Conservation (phyloP, 2,797 vertebrate species). For the Sparus aurata region DNA sequence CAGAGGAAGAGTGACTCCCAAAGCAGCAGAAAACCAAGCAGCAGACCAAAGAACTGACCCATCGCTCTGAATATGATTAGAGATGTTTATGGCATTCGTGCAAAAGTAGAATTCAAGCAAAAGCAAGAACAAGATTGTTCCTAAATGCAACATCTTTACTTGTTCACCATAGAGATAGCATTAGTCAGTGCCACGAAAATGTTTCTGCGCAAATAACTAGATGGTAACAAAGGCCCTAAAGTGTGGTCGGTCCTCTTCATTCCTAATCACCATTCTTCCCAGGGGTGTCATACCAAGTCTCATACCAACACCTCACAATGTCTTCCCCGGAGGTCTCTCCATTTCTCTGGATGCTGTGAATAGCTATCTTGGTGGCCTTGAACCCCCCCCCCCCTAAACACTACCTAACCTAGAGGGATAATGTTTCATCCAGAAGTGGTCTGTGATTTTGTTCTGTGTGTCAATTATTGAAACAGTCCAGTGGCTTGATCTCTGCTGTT, state of each 20-base stretch:
- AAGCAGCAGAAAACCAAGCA: too few species aligned
- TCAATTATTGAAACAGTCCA: constrained; percentile 58
- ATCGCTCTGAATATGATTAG: neutral
- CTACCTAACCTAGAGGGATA: constrained; percentile 72
- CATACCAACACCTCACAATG: constrained; percentile 80
- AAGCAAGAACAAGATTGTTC: neutral
- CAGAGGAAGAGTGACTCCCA: too few species aligned
- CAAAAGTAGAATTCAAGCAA: neutral
- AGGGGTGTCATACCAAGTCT: constrained; percentile 71
- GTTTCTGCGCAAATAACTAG: constrained; percentile 22
- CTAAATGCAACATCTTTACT: neutral
- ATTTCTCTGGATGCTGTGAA: constrained; percentile 72
- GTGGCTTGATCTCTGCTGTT: constrained; percentile 53
- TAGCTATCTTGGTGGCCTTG: constrained; percentile 83
- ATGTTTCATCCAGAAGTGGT: constrained; percentile 72
- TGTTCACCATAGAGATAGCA: neutral
- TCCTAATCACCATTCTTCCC: constrained; percentile 75
- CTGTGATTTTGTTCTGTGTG: constrained; percentile 66
- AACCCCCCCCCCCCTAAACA: constrained; percentile 31
- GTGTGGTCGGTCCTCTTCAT: constrained; percentile 47
- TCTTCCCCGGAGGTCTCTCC: constrained; percentile 81
- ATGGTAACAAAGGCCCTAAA: constrained; percentile 19
- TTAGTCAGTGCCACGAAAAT: neutral
- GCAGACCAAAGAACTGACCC: neutral
- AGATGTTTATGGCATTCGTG: neutral